phyloP scores from a whole-genome alignment of 1,140 invertebrate genomes.

The Neelides sp. region DNA sequence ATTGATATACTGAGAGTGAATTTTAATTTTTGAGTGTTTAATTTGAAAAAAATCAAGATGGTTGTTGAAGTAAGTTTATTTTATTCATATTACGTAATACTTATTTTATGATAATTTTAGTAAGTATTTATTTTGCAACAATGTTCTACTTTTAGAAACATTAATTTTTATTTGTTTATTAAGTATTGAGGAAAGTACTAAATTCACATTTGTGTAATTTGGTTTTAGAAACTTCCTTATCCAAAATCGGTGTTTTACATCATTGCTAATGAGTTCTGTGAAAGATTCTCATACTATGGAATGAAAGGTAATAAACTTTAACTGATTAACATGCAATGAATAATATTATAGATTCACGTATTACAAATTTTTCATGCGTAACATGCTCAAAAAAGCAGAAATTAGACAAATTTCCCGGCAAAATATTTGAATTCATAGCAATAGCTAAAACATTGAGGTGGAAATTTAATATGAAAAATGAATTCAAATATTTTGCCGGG shows the following conservation, averaged over 20 bases:
- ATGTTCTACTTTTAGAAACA: too few relatives aligned
- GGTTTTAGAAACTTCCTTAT: slow-evolving; percentile 54
- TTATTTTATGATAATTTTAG: too few relatives aligned
- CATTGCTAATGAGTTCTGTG: slow-evolving; percentile 88
- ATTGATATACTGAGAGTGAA: too few relatives aligned
- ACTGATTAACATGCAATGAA: background rate
- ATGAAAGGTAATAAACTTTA: slow-evolving; percentile 42
- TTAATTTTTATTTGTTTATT: too few relatives aligned
- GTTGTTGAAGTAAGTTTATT: too few relatives aligned
- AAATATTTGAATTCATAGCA: background rate
- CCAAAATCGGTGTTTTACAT: slow-evolving; percentile 88
- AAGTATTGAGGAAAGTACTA: too few relatives aligned
- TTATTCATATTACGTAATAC: too few relatives aligned
- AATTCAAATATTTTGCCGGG: too few relatives aligned
- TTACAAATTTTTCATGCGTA: background rate
- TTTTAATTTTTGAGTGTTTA: too few relatives aligned
- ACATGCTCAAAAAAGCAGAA: background rate
- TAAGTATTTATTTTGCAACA: too few relatives aligned
- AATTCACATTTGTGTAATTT: too few relatives aligned
- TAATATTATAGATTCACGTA: background rate
- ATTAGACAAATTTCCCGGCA: background rate
- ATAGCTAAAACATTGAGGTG: background rate
- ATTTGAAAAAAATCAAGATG: too few relatives aligned
- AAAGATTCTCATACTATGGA: slow-evolving; percentile 90
- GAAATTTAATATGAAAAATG: background rate